These are phyloP conservation scores for Ctenodactylus gundi DNA, from an alignment of 2,113 vertebrate genomes.

Conservation along the genomic window DNA sequence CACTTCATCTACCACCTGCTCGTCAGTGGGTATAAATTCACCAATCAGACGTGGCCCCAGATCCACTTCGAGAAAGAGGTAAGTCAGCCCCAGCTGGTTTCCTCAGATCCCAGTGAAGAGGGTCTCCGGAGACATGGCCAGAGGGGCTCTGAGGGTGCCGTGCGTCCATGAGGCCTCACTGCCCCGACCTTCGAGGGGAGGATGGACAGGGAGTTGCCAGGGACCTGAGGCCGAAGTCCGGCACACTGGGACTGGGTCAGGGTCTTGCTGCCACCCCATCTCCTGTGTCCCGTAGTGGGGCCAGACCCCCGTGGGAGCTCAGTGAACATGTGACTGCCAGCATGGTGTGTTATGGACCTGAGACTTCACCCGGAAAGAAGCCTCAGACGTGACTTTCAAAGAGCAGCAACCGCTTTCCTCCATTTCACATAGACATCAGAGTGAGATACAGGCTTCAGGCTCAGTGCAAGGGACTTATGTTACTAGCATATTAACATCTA, in stretches of 20 bases:
- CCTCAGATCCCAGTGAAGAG: background rate
- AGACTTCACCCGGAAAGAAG: background rate
- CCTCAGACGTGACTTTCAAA: background rate
- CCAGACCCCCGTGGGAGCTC: background rate
- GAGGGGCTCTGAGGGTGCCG: background rate
- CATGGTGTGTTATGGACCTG: background rate
- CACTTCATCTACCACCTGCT: slow-evolving; percentile 92
- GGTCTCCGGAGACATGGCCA: background rate
- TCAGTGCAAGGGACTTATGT: background rate
- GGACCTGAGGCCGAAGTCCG: too few species aligned
- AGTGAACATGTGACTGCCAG: background rate
- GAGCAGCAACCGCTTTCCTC: background rate
- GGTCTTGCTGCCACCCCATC: too few species aligned
- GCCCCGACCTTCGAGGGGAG: accelerated
- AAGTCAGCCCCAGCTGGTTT: slow-evolving; percentile 56
- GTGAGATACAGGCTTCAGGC: background rate
- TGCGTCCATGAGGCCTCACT: background rate
- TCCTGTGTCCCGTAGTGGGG: background rate
- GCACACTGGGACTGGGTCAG: background rate
- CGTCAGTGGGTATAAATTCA: slow-evolving; percentile 92
- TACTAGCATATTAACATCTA: background rate
- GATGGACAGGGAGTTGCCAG: too few species aligned
- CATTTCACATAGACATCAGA: background rate
- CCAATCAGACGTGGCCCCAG: slow-evolving; percentile 87
- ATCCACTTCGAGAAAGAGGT: slow-evolving; percentile 92